Evolutionary conservation across 37 sponge, comb jelly and placozoan genomes (phyloP).

Genomic region (Theonella swinhoei): DNA sequence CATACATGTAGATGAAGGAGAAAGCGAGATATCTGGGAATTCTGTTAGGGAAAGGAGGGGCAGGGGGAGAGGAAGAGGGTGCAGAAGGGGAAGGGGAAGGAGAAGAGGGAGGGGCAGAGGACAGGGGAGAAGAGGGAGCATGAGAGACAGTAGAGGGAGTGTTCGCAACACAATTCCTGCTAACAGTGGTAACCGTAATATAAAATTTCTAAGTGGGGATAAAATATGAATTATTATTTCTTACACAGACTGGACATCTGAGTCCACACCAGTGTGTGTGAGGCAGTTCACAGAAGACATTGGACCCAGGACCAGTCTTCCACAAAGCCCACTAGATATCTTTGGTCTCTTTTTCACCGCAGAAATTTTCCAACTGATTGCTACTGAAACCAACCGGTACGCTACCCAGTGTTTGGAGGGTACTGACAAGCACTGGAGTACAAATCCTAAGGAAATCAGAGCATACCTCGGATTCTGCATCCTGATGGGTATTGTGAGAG

Average conservation of each 20-base stretch:
- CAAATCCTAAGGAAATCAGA: neutral
- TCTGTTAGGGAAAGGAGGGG: no score
- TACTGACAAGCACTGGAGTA: neutral
- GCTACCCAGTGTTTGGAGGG: neutral
- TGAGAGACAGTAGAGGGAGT: neutral
- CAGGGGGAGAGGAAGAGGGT: no score
- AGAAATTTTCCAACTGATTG: neutral
- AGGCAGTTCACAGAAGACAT: neutral
- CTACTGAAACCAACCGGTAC: slow-evolving; percentile 2
- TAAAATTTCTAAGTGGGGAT: no score
- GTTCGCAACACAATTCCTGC: neutral
- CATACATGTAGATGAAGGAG: no score
- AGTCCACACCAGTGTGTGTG: neutral
- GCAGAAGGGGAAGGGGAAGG: no score
- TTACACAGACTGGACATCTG: neutral
- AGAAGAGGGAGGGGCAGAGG: no score
- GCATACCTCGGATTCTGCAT: neutral
- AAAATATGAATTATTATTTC: neutral
- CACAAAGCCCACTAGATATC: neutral
- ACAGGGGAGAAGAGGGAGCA: neutral
- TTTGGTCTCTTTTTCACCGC: slow-evolving; percentile 9
- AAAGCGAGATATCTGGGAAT: no score
- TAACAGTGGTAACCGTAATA: no score
- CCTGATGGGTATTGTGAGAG: slow-evolving; percentile 27
- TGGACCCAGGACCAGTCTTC: neutral